Evolutionary conservation across 2,113 vertebrate genomes (phyloP).

Genomic region (Notechis scutatus): DNA sequence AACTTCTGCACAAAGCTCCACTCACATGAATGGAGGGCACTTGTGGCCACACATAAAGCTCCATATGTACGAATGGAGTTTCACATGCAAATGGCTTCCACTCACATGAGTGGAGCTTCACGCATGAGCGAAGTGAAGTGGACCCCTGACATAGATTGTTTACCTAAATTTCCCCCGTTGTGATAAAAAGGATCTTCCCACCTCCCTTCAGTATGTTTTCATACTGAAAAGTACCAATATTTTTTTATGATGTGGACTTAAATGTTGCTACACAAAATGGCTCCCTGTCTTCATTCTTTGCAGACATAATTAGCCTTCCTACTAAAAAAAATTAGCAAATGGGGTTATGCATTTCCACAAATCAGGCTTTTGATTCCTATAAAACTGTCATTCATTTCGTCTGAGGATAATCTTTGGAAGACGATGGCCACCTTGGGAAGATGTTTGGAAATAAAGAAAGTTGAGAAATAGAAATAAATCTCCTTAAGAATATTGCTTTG

Average conservation of each 20-base stretch:
- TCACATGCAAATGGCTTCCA: no score
- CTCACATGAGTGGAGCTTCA: no score
- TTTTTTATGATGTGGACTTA: background rate
- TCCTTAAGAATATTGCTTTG: background rate
- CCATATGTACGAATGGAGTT: no score
- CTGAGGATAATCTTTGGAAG: background rate
- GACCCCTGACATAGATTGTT: background rate
- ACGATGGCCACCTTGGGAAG: background rate
- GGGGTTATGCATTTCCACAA: conserved; percentile 32
- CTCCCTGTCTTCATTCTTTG: background rate
- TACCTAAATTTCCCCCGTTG: background rate
- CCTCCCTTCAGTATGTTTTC: background rate
- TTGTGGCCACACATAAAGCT: no score
- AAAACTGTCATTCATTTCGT: background rate
- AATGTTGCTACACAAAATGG: background rate
- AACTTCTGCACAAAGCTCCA: no score
- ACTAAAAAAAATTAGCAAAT: conserved; percentile 38
- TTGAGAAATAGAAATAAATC: background rate
- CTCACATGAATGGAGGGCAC: no score
- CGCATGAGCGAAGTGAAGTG: no score
- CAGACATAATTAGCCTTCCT: background rate
- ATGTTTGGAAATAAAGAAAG: background rate
- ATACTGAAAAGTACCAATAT: background rate
- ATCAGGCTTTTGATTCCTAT: conserved; percentile 35
- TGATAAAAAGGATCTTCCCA: background rate